These are phyloP conservation scores for Cebidichthys violaceus DNA, from an alignment of 2,113 vertebrate genomes.

Conservation along the genomic window DNA sequence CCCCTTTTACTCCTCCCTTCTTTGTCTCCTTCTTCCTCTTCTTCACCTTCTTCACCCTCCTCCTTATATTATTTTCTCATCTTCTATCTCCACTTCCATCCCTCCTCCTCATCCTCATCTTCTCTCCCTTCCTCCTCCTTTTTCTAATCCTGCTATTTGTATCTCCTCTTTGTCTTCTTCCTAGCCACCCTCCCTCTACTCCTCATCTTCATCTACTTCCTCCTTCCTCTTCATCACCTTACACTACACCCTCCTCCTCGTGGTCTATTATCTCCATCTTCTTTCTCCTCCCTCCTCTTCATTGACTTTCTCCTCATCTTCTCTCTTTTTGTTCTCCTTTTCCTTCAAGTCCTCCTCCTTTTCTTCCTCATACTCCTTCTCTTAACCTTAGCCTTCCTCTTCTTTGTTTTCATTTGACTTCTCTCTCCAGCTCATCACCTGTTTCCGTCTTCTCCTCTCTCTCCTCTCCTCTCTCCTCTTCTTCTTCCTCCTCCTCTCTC, in stretches of 20 bases:
- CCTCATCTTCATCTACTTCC: conserved; percentile 5
- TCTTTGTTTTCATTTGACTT: too few relatives aligned
- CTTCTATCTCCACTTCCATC: not conserved
- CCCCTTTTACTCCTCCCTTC: not conserved
- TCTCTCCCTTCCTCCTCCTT: not conserved
- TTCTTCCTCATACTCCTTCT: too few relatives aligned
- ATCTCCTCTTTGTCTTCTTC: not conserved
- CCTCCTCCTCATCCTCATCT: not conserved
- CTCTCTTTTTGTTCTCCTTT: too few relatives aligned
- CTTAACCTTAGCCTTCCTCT: too few relatives aligned
- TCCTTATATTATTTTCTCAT: too few relatives aligned
- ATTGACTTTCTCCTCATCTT: too few relatives aligned
- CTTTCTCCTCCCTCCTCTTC: too few relatives aligned
- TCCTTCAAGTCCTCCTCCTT: too few relatives aligned
- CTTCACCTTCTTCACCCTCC: not conserved
- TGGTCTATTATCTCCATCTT: too few relatives aligned
- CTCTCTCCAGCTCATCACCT: too few relatives aligned
- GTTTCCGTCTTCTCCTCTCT: too few relatives aligned
- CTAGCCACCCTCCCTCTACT: not conserved
- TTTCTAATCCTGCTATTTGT: too few relatives aligned
- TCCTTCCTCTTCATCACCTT: not conserved
- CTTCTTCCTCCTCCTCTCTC: not conserved
- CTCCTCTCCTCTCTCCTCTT: not conserved
- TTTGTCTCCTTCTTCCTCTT: conserved; percentile 1
- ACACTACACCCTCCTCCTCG: not conserved